A percentile compares a stretch with the other conserved stretches of the same genome.
Evolutionary conservation across 2,888 invertebrate genomes (phyloP).

Genomic region (Exephanes ischioxanthus): DNA sequence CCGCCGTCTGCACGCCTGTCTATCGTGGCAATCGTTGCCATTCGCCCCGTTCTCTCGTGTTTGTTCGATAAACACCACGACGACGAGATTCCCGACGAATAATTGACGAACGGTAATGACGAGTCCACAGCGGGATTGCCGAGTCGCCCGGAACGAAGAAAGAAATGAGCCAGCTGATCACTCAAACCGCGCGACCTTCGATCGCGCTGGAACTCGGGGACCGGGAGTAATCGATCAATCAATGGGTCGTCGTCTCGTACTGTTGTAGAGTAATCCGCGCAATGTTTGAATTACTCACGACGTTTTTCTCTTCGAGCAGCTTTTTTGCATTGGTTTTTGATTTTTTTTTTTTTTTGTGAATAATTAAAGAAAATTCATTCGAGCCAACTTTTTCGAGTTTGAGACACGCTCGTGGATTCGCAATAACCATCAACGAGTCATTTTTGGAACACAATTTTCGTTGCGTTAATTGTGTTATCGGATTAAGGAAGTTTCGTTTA

Average conservation of each 20-base stretch:
- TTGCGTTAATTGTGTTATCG: too few species aligned
- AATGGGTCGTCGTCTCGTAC: slow-evolving; percentile 45
- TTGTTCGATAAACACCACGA: background rate
- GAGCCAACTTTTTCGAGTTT: too few species aligned
- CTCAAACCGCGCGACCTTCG: slow-evolving; percentile 55
- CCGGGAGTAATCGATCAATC: slow-evolving; percentile 56
- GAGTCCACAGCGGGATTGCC: background rate
- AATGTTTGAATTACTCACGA: background rate
- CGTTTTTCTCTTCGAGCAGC: background rate
- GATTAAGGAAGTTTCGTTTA: too few species aligned
- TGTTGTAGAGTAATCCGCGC: background rate
- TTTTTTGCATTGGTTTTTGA: background rate
- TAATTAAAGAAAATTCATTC: too few species aligned
- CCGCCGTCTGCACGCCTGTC: background rate
- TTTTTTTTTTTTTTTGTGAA: background rate
- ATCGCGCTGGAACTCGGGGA: slow-evolving; percentile 37
- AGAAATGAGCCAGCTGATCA: slow-evolving; percentile 46
- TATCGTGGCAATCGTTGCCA: background rate
- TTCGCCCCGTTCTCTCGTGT: background rate
- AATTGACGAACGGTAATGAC: slow-evolving; percentile 3
- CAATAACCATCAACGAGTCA: too few species aligned
- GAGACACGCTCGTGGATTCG: too few species aligned
- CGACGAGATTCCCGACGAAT: background rate
- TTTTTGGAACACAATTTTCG: too few species aligned
- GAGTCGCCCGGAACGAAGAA: slow-evolving; percentile 6